Percentiles rank a stretch among this genome's conserved stretches.
Conservation (phyloP, 37 sponge, comb jelly and placozoan species). For the Ianthella basta region DNA sequence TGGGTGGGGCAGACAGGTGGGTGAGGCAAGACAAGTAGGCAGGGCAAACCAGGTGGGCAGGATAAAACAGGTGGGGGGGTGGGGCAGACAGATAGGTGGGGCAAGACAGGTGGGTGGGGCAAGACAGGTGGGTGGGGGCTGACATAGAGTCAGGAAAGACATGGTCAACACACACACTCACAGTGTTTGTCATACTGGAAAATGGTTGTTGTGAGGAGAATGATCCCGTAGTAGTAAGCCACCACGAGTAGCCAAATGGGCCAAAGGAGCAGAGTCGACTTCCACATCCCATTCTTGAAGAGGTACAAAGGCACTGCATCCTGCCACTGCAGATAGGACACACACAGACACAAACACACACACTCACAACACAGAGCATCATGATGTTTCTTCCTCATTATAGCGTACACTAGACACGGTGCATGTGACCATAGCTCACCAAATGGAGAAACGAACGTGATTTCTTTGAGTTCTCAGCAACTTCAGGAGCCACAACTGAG, state of each 20-base stretch:
- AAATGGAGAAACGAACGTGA: no score
- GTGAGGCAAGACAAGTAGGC: background rate
- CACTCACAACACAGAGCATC: no score
- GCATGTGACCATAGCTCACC: no score
- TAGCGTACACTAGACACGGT: no score
- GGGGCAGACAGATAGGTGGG: background rate
- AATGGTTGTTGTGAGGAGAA: conserved; percentile 43
- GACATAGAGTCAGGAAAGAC: background rate
- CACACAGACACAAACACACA: no score
- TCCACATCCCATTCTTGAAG: conserved; percentile 41
- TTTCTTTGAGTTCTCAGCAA: no score
- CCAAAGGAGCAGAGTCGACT: conserved; percentile 34
- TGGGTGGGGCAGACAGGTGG: no score
- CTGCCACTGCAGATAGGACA: no score
- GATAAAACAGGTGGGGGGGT: background rate
- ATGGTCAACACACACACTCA: background rate
- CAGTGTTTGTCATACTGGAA: conserved; percentile 63
- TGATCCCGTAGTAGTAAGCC: conserved; percentile 43
- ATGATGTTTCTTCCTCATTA: no score
- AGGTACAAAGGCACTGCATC: background rate
- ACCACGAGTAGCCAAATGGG: conserved; percentile 4
- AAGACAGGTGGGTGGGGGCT: background rate
- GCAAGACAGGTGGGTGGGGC: no score
- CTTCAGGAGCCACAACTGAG: no score
- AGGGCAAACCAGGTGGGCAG: background rate